Conservation (phyloP, 2,113 vertebrate genomes). For the Sinocyclocheilus grahami region DNA sequence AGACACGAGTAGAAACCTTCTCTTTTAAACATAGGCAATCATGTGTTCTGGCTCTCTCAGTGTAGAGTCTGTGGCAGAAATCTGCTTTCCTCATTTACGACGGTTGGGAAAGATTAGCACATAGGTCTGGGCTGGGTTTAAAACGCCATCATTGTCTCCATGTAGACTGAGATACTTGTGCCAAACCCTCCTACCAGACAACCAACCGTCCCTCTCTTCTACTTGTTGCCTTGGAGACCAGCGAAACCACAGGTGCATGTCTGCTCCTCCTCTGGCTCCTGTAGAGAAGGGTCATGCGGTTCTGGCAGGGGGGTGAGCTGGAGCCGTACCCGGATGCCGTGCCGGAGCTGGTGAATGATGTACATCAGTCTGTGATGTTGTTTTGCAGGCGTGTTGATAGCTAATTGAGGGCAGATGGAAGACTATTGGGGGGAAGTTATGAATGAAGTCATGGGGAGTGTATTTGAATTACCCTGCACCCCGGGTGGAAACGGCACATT, state of each 20-base stretch:
- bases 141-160: conserved; percentile 13
- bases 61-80: not conserved
- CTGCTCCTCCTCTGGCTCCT: not conserved
- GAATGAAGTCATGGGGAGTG: conserved; percentile 40
- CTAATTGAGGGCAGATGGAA: conserved; percentile 30
- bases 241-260: conserved; percentile 53
- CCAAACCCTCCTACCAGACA: conserved; percentile 29
- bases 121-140: conserved; percentile 17
- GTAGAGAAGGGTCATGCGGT: not conserved
- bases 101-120: conserved; percentile 22
- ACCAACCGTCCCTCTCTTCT: not conserved
- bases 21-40: not conserved
- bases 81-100: conserved; percentile 20
- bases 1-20: not conserved
- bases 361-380: conserved; percentile 15
- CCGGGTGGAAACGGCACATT: conserved; percentile 22
- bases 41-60: not conserved
- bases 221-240: conserved; percentile 66
- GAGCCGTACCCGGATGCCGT: conserved; percentile 25
- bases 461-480: conserved; percentile 36
- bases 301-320: not conserved
- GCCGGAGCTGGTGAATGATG: conserved; percentile 52
- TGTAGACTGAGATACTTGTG: conserved; percentile 21
- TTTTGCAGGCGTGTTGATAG: not conserved
- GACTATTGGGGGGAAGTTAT: conserved; percentile 27